phyloP scores from a whole-genome alignment of 2,888 invertebrate genomes.

The Hipparchia semele region DNA sequence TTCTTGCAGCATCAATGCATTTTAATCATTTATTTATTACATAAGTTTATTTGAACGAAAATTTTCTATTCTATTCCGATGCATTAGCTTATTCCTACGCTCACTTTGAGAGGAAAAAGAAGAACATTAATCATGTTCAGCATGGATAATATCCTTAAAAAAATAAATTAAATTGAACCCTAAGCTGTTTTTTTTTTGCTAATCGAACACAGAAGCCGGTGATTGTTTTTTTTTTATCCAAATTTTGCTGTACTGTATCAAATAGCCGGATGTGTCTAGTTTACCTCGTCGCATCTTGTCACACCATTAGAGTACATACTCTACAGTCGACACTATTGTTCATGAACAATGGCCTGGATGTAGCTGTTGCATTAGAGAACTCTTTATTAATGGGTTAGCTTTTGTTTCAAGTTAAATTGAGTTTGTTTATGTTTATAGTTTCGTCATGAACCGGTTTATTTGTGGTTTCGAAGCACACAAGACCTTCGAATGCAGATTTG shows the following conservation, averaged over 20 bases:
- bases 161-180: no score
- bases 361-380: constrained; percentile 17
- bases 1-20: no score
- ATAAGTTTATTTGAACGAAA: no score
- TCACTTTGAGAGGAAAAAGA: no score
- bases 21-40: no score
- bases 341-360: constrained; percentile 33
- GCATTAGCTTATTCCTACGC: no score
- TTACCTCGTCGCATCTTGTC: constrained; percentile 13
- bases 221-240: not conserved
- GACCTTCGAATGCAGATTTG: constrained; percentile 6
- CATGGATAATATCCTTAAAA: no score
- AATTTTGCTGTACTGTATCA: constrained; percentile 27
- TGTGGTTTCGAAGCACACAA: not conserved
- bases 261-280: constrained; percentile 17
- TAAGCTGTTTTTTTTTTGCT: no score
- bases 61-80: no score
- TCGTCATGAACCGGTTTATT: constrained; percentile 13
- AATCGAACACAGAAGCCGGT: not conserved
- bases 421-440: constrained; percentile 19
- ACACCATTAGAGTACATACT: constrained; percentile 20
- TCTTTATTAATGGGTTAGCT: constrained; percentile 24
- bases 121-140: no score
- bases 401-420: constrained; percentile 31
- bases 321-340: constrained; percentile 21